Percentiles rank a stretch among this genome's conserved stretches.
Conservation (phyloP, 2,888 invertebrate species). For the Acleris holmiana region DNA sequence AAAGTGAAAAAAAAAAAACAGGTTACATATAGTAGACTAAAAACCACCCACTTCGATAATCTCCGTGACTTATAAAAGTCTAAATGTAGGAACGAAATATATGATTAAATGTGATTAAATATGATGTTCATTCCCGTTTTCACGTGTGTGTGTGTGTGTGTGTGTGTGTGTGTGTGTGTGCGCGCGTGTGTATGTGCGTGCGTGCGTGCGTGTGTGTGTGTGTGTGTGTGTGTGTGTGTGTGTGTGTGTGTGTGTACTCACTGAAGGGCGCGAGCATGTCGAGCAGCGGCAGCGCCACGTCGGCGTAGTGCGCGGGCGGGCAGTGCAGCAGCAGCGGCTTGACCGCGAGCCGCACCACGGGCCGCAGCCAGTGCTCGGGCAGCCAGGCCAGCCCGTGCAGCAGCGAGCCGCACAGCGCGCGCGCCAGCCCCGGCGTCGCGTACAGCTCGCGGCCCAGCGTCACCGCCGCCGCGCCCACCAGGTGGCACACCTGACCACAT, state of each 20-base stretch:
- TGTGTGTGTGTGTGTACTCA: conserved; percentile 72
- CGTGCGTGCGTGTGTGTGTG: conserved; percentile 83
- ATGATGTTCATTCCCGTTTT: too few relatives aligned
- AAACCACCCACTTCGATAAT: too few relatives aligned
- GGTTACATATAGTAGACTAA: too few relatives aligned
- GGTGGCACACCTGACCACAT: conserved; percentile 85
- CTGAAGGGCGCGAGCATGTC: conserved; percentile 89
- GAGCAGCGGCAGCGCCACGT: conserved; percentile 91
- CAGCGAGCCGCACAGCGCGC: conserved; percentile 89
- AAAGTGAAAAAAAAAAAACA: conserved; percentile 40
- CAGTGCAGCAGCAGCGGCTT: conserved; percentile 94
- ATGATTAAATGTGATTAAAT: too few relatives aligned
- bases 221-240: too few relatives aligned
- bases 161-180: too few relatives aligned
- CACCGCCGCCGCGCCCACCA: conserved; percentile 87
- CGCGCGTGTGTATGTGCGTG: conserved; percentile 42
- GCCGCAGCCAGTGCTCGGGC: conserved; percentile 93
- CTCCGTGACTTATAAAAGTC: too few relatives aligned
- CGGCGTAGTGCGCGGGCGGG: conserved; percentile 91
- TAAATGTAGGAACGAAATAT: too few relatives aligned
- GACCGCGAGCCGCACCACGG: conserved; percentile 92
- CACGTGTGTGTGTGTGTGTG: too few relatives aligned
- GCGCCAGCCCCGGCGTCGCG: conserved; percentile 89
- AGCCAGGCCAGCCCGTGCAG: conserved; percentile 88
- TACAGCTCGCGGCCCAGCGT: conserved; percentile 95